Conservation (phyloP, 2,797 vertebrate genomes). For the Pristis pectinata region DNA sequence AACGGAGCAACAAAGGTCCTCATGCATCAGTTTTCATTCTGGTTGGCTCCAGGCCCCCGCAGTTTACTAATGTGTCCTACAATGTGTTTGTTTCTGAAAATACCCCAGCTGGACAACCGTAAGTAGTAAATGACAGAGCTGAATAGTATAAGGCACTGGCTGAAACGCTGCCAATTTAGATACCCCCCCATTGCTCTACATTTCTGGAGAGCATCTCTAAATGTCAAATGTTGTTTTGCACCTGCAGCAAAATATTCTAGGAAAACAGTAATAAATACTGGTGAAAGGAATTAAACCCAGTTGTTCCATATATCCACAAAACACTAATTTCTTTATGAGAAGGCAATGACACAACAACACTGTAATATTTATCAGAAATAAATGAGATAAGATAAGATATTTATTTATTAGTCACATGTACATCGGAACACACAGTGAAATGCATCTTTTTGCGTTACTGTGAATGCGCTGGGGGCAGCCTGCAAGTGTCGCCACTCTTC, state of each 20-base stretch:
- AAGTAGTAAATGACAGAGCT: slow-evolving; percentile 51
- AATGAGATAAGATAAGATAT: too few species aligned
- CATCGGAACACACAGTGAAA: too few species aligned
- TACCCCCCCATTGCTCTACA: background rate
- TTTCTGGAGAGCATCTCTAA: background rate
- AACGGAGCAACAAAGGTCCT: slow-evolving; percentile 57
- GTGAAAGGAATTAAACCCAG: background rate
- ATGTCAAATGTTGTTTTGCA: background rate
- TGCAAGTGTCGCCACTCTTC: too few species aligned
- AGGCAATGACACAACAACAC: background rate
- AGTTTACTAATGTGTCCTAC: slow-evolving; percentile 78
- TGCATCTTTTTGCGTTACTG: too few species aligned
- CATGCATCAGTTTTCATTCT: slow-evolving; percentile 63
- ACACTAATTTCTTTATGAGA: background rate
- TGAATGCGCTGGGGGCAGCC: too few species aligned
- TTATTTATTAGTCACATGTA: too few species aligned
- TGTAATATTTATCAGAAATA: background rate
- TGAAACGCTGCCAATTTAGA: background rate
- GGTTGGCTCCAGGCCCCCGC: slow-evolving; percentile 69
- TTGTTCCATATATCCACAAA: background rate
- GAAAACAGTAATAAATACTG: background rate
- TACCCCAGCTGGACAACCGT: slow-evolving; percentile 62
- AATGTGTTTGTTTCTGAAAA: slow-evolving; percentile 68
- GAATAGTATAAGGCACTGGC: background rate
- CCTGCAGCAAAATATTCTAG: background rate